Percentiles rank a stretch among this genome's conserved stretches.
Evolutionary conservation across 2,113 vertebrate genomes (phyloP).

Genomic region (Romanogobio albipinnatus): DNA sequence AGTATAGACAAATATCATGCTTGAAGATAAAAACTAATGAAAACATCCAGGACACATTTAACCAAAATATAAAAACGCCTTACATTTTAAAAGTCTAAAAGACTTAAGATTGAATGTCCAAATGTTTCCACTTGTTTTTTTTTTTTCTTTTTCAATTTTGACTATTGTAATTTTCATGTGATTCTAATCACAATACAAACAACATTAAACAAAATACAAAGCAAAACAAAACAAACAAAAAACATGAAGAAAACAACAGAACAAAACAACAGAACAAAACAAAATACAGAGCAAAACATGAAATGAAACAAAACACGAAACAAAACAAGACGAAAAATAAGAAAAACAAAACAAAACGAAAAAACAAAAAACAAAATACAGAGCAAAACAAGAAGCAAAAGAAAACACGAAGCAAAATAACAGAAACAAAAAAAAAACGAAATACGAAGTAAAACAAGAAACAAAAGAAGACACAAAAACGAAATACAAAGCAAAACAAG

Average conservation of each 20-base stretch:
- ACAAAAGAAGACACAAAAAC: not conserved
- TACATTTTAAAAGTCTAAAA: too few species aligned
- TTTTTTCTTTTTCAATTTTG: not conserved
- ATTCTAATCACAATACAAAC: not conserved
- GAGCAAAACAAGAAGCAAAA: not conserved
- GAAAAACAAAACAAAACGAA: not conserved
- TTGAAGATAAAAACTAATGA: not conserved
- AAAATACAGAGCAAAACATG: too few species aligned
- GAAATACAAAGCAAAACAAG: too few species aligned
- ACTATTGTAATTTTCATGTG: not conserved
- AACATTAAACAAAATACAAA: not conserved
- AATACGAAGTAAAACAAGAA: not conserved
- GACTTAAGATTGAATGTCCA: not conserved
- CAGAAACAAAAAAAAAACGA: not conserved
- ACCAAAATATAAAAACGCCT: too few species aligned
- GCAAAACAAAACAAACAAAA: too few species aligned
- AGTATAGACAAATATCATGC: too few species aligned
- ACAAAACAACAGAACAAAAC: too few species aligned
- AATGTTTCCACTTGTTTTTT: not conserved
- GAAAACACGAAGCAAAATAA: not conserved
- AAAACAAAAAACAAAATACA: not conserved
- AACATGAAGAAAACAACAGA: too few species aligned
- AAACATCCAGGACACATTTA: too few species aligned
- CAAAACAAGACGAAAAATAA: not conserved
- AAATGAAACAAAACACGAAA: not conserved